Percentiles rank a stretch among this genome's conserved stretches.
phyloP scores from a whole-genome alignment of 2,113 vertebrate species.

The Microtus richardsoni region DNA sequence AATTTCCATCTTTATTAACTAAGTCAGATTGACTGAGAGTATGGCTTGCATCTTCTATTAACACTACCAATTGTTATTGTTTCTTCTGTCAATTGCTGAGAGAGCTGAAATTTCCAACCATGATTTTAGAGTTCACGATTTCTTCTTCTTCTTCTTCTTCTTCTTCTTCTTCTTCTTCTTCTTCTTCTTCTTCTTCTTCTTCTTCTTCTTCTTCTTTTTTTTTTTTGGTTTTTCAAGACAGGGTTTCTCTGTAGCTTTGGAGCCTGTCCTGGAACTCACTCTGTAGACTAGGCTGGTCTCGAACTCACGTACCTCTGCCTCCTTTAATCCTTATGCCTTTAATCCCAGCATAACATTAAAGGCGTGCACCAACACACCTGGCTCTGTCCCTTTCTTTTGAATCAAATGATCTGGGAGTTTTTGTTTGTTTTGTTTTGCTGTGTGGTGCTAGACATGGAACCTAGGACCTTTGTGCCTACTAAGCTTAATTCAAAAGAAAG shows the following conservation, averaged over 20 bases:
- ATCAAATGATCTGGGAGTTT: not conserved
- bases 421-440: not conserved
- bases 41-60: not conserved
- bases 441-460: not conserved
- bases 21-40: not conserved
- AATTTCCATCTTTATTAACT: conserved; percentile 21
- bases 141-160: too few species aligned
- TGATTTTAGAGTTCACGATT: conserved; percentile 5
- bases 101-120: conserved; percentile 19
- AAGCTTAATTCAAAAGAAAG: not conserved
- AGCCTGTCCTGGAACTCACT: not conserved
- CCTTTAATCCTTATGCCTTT: not conserved
- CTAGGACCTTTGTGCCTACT: not conserved
- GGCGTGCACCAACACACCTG: not conserved
- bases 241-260: too few species aligned
- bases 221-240: too few species aligned
- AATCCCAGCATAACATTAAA: not conserved
- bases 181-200: too few species aligned
- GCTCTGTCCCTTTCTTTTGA: not conserved
- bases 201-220: too few species aligned
- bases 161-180: too few species aligned
- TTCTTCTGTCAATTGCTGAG: conserved; percentile 23
- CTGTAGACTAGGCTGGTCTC: not conserved
- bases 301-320: not conserved
- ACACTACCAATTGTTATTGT: not conserved